Evolutionary conservation across 1,140 invertebrate genomes (phyloP), one percentile per base, ranked within the genome.

Genomic region (Drosophila lini): DNA sequence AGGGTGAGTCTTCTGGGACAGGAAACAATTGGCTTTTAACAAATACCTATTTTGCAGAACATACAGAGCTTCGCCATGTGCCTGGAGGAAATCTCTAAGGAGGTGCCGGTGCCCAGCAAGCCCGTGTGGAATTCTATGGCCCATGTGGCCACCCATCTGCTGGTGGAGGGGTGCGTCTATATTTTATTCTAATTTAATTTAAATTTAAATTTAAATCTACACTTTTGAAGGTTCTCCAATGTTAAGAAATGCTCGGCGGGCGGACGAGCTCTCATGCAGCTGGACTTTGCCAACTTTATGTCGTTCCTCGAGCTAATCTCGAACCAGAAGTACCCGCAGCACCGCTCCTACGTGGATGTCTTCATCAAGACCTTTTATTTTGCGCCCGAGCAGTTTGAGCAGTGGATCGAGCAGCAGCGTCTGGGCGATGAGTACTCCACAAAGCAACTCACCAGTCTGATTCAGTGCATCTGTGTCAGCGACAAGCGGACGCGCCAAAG

Each of bases 291-390:
- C 25, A 98, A 99, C 91, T 95, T 99, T 64, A 94, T 98, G 56
- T 96, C 96, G 10, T 98, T 99, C 88, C 94, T 99, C 38, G 98
- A 99, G 92, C 95, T 96, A 82, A 95, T 99, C 16, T 96, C 97
- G 1, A 94, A 94, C 10, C 81, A 97, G 13, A 95, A 96, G 91
- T 98, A 97, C 15, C 94, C 99, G 40, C 97, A 98, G 10, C 96
- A 97, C 89, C 95, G 95, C 80, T 96, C 97, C 52, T 98, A 97
- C 83, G 98, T 99, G 0, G 98, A 99, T 93, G 94, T 94, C 28
- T 99, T 98, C 90, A 97, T 99, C 2, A 99, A 99, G 92, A 98
- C 98, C 0, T 99, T 97, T 92, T 99, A 99, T 93, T 94, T 98
- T 74, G 96, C 97, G 0, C 96, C 98, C 80, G 94, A 94, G 63